Conservation (phyloP, 2,797 vertebrate species). For the Pseudomugil tenellus region DNA sequence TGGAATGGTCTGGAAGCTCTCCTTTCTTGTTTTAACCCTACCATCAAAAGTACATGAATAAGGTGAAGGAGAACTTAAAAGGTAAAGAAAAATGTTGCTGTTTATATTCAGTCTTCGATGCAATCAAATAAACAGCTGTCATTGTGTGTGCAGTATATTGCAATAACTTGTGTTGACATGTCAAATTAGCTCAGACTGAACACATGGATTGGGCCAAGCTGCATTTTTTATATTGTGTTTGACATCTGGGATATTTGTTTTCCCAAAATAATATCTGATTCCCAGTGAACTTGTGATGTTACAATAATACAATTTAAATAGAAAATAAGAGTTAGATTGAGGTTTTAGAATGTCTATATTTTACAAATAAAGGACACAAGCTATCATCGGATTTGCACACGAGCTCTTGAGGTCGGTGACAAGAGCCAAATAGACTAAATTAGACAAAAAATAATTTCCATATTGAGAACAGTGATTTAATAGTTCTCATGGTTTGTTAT, state of each 20-base stretch:
- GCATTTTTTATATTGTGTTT: background rate
- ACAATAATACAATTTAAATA: background rate
- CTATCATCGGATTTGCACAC: background rate
- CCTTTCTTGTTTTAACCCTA: conserved; percentile 65
- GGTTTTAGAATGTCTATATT: no score
- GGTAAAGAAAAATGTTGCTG: conserved; percentile 12
- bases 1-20: conserved; percentile 59
- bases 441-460: background rate
- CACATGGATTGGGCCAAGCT: conserved; percentile 14
- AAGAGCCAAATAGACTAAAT: background rate
- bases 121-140: conserved; percentile 31
- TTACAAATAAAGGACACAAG: background rate
- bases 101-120: conserved; percentile 18
- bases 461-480: background rate
- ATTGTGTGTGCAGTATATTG: conserved; percentile 10
- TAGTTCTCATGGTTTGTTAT: background rate
- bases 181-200: conserved; percentile 25
- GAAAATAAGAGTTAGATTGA: background rate
- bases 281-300: background rate
- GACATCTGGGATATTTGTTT: background rate
- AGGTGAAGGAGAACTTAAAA: conserved; percentile 47
- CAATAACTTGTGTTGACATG: conserved; percentile 32
- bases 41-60: conserved; percentile 48
- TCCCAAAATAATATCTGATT: background rate
- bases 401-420: background rate